Conservation (phyloP, 1,140 invertebrate species). For the Carposina sasakii region DNA sequence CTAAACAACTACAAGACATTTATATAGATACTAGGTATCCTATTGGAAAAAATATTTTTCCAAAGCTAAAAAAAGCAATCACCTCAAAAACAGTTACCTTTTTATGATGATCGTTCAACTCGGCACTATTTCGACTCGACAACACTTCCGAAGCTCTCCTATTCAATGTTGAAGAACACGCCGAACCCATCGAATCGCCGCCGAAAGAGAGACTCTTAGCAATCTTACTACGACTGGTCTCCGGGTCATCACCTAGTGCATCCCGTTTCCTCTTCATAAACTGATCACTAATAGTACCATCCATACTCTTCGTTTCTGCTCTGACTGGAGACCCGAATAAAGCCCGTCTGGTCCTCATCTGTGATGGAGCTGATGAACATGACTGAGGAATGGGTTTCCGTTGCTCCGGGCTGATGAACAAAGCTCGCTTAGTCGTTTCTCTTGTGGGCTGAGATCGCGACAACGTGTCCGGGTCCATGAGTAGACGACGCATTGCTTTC, state of each 20-base stretch:
- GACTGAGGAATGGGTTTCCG: conserved; percentile 40
- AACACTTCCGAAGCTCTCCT: conserved; percentile 58
- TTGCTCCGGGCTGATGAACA: conserved; percentile 77
- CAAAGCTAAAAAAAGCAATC: conserved; percentile 8
- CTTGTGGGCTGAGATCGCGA: conserved; percentile 54
- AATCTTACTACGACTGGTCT: conserved; percentile 68
- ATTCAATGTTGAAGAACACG: conserved; percentile 24
- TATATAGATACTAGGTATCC: no score
- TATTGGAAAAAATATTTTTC: conserved; percentile 4
- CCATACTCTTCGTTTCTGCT: conserved; percentile 52
- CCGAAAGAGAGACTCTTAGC: conserved; percentile 76
- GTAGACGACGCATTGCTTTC: conserved; percentile 55
- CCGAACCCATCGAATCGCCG: conserved; percentile 48
- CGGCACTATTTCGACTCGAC: conserved; percentile 37
- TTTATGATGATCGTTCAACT: conserved; percentile 76
- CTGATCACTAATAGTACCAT: conserved; percentile 49
- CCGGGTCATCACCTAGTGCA: conserved; percentile 69
- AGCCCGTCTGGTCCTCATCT: conserved; percentile 73
- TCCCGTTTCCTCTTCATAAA: conserved; percentile 70
- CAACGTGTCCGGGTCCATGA: conserved; percentile 43
- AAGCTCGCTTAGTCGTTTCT: conserved; percentile 74
- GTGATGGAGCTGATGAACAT: conserved; percentile 52
- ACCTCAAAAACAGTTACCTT: conserved; percentile 68
- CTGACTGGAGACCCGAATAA: conserved; percentile 73
- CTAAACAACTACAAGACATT: no score